Percentiles rank a stretch among this genome's conserved stretches.
Conservation (phyloP, 2,113 vertebrate species). For the Psittacus erithacus region DNA sequence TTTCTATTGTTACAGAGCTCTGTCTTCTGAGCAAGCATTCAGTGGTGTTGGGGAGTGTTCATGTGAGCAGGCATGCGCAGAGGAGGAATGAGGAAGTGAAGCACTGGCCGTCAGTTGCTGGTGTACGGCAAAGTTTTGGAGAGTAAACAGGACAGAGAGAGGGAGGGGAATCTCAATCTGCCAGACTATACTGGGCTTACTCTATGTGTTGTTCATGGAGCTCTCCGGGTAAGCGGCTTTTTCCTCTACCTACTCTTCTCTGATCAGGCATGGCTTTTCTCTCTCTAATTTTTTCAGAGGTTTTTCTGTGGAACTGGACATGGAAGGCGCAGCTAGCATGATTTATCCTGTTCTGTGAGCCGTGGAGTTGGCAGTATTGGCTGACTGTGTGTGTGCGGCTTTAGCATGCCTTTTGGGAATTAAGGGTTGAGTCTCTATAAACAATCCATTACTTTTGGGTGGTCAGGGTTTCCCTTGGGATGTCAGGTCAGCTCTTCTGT, state of each 20-base stretch:
- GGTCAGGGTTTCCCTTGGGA: background rate
- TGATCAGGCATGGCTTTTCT: background rate
- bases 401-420: background rate
- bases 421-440: background rate
- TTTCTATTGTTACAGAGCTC: background rate
- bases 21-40: background rate
- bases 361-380: background rate
- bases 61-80: background rate
- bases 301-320: background rate
- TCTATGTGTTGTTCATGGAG: conserved; percentile 14
- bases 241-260: background rate
- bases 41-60: rapidly evolving
- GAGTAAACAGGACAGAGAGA: background rate
- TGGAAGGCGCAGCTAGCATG: background rate
- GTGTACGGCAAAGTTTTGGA: background rate
- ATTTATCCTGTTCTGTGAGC: background rate
- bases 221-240: background rate
- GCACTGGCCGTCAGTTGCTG: background rate
- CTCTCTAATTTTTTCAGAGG: background rate
- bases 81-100: conserved; percentile 16
- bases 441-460: background rate
- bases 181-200: rapidly evolving
- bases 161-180: background rate
- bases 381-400: background rate
- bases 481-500: background rate